Conservation (phyloP, 2,113 vertebrate species). For the Patagioenas fasciata region DNA sequence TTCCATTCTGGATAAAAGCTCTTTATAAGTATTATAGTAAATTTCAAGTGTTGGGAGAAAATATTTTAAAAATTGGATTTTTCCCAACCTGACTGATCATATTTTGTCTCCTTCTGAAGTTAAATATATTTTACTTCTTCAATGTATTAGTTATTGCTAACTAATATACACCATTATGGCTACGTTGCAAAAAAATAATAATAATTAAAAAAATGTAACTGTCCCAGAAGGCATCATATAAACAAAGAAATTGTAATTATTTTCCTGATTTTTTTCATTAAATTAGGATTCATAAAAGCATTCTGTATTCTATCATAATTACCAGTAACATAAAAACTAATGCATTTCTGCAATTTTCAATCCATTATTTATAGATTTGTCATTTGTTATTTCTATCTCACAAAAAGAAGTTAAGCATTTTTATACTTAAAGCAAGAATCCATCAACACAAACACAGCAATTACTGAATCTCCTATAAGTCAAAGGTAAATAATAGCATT, state of each 20-base stretch:
- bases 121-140: neutral
- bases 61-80: neutral
- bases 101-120: neutral
- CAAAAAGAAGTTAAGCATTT: conserved; percentile 1
- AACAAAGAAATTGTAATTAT: conserved; percentile 32
- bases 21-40: neutral
- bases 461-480: conserved; percentile 22
- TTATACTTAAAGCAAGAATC: conserved; percentile 11
- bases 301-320: conserved; percentile 41
- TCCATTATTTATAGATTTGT: conserved; percentile 32
- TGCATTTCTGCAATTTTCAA: conserved; percentile 57
- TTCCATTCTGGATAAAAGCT: neutral
- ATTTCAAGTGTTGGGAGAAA: neutral
- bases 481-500: conserved; percentile 2
- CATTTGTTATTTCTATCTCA: conserved; percentile 8
- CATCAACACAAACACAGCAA: conserved; percentile 2
- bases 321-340: conserved; percentile 45
- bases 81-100: neutral
- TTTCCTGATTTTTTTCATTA: conserved; percentile 10
- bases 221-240: neutral
- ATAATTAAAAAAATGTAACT: neutral
- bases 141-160: neutral
- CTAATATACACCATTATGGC: neutral
- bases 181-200: neutral
- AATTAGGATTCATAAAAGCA: conserved; percentile 55